Percentiles rank a stretch among this genome's conserved stretches.
These are phyloP conservation scores for Perca schrenkii DNA, from an alignment of 2,113 vertebrate genomes.

Conservation along the genomic window DNA sequence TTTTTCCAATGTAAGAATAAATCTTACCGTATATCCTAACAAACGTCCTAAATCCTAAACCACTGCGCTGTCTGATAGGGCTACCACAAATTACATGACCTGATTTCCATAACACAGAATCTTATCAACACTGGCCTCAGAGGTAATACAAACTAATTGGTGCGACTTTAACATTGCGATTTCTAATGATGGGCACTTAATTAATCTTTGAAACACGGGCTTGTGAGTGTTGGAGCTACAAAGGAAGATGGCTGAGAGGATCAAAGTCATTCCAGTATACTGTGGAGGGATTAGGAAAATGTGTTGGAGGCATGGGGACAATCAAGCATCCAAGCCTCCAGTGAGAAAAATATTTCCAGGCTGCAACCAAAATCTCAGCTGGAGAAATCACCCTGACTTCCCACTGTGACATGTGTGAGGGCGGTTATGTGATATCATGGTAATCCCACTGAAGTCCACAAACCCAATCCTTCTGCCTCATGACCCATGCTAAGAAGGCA, in stretches of 20 bases:
- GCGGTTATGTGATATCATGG: conserved; percentile 62
- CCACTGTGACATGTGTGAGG: conserved; percentile 49
- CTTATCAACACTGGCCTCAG: conserved; percentile 66
- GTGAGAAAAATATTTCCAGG: conserved; percentile 59
- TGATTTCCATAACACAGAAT: conserved; percentile 65
- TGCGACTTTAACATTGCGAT: conserved; percentile 51
- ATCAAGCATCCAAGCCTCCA: conserved; percentile 52
- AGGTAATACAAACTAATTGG: conserved; percentile 73
- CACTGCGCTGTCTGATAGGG: conserved; percentile 34
- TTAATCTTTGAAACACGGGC: conserved; percentile 60
- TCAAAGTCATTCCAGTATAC: conserved; percentile 64
- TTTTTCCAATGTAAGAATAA: conserved; percentile 15
- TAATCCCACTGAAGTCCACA: conserved; percentile 60
- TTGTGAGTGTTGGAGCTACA: conserved; percentile 48
- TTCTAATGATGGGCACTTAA: conserved; percentile 66
- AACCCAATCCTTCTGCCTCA: conserved; percentile 27
- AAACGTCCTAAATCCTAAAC: conserved; percentile 40
- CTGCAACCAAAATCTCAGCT: conserved; percentile 47
- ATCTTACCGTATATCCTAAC: conserved; percentile 7
- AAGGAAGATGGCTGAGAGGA: conserved; percentile 59
- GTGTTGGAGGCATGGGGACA: conserved; percentile 39
- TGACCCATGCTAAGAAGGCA: conserved; percentile 13
- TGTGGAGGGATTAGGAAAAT: conserved; percentile 71
- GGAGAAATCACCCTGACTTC: conserved; percentile 46
- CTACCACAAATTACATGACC: conserved; percentile 69